phyloP scores from a whole-genome alignment of 2,113 vertebrate genomes.

The Silurus meridionalis region DNA sequence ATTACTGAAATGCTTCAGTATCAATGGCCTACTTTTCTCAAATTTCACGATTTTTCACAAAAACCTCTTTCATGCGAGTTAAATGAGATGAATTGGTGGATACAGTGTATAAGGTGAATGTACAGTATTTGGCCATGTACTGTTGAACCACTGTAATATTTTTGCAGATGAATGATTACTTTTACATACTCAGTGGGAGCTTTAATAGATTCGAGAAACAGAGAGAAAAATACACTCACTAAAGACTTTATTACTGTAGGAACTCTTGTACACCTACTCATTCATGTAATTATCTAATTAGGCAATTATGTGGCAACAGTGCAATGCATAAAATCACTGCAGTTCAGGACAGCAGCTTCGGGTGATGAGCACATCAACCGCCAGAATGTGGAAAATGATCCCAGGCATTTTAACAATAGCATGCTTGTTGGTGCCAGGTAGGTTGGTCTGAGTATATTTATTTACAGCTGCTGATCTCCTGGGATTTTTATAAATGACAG shows the following conservation, averaged over 20 bases:
- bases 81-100: not conserved
- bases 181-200: not conserved
- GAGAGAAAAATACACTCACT: not conserved
- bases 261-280: no score
- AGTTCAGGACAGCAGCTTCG: not conserved
- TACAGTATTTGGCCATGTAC: not conserved
- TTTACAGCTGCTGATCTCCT: no score
- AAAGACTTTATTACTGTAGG: no score
- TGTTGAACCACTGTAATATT: not conserved
- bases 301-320: no score
- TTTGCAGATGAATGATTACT: not conserved
- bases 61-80: not conserved
- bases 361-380: not conserved
- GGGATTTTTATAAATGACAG: no score
- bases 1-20: slow-evolving; percentile 23
- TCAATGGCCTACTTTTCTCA: slow-evolving; percentile 5
- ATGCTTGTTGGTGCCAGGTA: not conserved
- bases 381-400: not conserved
- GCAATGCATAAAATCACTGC: not conserved
- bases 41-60: slow-evolving; percentile 13
- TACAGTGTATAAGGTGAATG: not conserved
- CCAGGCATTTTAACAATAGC: not conserved
- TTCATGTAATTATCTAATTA: no score
- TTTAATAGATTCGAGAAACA: not conserved
- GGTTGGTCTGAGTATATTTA: not conserved